These are phyloP conservation scores for Dicrostonyx torquatus DNA, from an alignment of 2,797 vertebrate genomes.

Conservation along the genomic window DNA sequence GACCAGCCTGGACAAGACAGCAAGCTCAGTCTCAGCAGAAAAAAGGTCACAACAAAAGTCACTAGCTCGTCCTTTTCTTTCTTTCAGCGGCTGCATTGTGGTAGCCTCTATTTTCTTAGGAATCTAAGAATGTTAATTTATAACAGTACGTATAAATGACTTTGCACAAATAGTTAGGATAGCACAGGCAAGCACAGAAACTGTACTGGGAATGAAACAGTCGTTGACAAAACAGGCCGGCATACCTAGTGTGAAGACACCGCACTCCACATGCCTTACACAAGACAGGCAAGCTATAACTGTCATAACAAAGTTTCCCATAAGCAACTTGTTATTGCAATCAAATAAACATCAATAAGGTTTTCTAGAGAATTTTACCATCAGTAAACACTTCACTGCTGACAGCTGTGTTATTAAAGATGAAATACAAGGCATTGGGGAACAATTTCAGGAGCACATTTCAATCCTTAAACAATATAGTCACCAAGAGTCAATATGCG, in stretches of 20 bases:
- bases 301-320: not conserved
- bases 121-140: conserved; percentile 67
- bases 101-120: conserved; percentile 40
- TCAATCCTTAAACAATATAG: not conserved
- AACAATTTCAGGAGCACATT: conserved; percentile 27
- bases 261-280: not conserved
- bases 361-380: not conserved
- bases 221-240: conserved; percentile 81
- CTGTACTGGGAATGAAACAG: conserved; percentile 60
- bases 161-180: not conserved
- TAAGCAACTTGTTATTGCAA: not conserved
- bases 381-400: not conserved
- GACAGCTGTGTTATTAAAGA: conserved; percentile 33
- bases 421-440: not conserved
- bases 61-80: not conserved
- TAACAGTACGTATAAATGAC: conserved; percentile 52
- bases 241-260: conserved; percentile 30
- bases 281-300: not conserved
- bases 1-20: not conserved
- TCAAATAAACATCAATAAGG: conserved; percentile 35
- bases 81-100: not conserved
- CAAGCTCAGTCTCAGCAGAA: not conserved
- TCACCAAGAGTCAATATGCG: not conserved
- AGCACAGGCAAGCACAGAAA: conserved; percentile 59
- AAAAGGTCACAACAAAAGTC: not conserved